phyloP scores from a whole-genome alignment of 2,888 invertebrate genomes.

The Mythimna lalbum region DNA sequence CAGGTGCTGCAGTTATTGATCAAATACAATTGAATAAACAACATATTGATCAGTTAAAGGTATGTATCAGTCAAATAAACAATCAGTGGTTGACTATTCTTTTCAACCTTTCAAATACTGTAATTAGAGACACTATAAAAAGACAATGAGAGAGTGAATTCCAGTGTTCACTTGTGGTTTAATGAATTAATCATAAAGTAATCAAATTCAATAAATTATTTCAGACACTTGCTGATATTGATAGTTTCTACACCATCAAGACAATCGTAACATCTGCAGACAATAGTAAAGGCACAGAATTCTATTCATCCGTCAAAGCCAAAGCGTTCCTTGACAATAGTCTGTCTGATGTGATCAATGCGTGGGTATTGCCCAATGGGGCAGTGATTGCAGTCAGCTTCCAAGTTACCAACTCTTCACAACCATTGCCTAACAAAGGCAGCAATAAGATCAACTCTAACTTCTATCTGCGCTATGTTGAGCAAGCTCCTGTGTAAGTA shows the following conservation, averaged over 20 bases:
- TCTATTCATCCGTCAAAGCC: slow-evolving; percentile 95
- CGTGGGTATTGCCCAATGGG: slow-evolving; percentile 95
- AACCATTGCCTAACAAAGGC: slow-evolving; percentile 58
- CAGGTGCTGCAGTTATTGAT: slow-evolving; percentile 91
- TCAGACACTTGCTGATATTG: slow-evolving; percentile 92
- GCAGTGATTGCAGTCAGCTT: slow-evolving; percentile 94
- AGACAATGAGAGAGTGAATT: too few species aligned
- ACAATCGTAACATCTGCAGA: slow-evolving; percentile 93
- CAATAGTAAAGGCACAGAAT: slow-evolving; percentile 91
- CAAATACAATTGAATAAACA: slow-evolving; percentile 91
- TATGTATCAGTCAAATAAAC: slow-evolving; percentile 66
- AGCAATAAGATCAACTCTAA: slow-evolving; percentile 92
- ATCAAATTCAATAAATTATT: slow-evolving; percentile 14
- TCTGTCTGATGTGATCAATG: slow-evolving; percentile 94
- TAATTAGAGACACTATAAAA: too few species aligned
- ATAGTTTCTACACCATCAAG: slow-evolving; percentile 94
- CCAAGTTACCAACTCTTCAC: slow-evolving; percentile 82
- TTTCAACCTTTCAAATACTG: too few species aligned
- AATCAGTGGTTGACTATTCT: background rate
- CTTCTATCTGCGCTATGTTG: slow-evolving; percentile 95
- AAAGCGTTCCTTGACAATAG: slow-evolving; percentile 94
- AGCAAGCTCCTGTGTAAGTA: slow-evolving; percentile 94
- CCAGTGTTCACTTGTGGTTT: too few species aligned
- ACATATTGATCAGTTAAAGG: slow-evolving; percentile 91
- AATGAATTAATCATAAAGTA: slow-evolving; percentile 2